Conservation (phyloP, 2,113 vertebrate species). For the Stigmatopora nigra region DNA sequence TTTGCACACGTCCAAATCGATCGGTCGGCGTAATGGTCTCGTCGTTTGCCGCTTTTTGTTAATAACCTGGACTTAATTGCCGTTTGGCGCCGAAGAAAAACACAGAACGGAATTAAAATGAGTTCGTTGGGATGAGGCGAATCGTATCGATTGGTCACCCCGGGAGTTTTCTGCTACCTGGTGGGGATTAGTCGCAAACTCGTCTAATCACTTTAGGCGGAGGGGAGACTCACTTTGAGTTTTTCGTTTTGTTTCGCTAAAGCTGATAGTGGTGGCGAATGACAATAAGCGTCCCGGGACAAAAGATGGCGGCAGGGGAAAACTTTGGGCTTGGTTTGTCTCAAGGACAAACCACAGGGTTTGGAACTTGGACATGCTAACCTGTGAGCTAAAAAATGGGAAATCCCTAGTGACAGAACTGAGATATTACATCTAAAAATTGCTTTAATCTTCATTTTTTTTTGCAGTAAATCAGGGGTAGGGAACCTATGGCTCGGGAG, state of each 20-base stretch:
- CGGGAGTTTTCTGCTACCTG: slow-evolving; percentile 55
- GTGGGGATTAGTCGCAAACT: slow-evolving; percentile 65
- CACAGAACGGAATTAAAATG: slow-evolving; percentile 45
- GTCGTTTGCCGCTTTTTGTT: slow-evolving; percentile 52
- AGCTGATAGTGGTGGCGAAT: slow-evolving; percentile 33
- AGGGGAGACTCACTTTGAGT: slow-evolving; percentile 61
- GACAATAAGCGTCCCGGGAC: slow-evolving; percentile 32
- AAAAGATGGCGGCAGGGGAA: slow-evolving; percentile 32
- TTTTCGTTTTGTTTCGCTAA: slow-evolving; percentile 53
- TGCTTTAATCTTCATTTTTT: too few relatives aligned
- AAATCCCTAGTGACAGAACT: too few relatives aligned
- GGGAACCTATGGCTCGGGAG: too few relatives aligned
- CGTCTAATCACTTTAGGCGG: slow-evolving; percentile 65
- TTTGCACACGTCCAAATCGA: slow-evolving; percentile 55
- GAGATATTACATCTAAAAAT: too few relatives aligned
- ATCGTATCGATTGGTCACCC: slow-evolving; percentile 57
- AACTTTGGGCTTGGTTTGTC: slow-evolving; percentile 5
- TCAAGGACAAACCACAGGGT: slow-evolving; percentile 14
- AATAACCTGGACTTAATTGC: slow-evolving; percentile 60
- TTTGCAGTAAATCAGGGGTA: too few relatives aligned
- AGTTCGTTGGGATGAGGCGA: slow-evolving; percentile 61
- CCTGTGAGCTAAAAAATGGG: too few relatives aligned
- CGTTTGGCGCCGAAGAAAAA: slow-evolving; percentile 38
- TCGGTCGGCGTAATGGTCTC: slow-evolving; percentile 59
- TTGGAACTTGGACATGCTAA: too few relatives aligned